Evolutionary conservation across 2,888 invertebrate genomes (phyloP), one percentile per base, ranked within the genome.

Genomic region (Cephus spinipes): DNA sequence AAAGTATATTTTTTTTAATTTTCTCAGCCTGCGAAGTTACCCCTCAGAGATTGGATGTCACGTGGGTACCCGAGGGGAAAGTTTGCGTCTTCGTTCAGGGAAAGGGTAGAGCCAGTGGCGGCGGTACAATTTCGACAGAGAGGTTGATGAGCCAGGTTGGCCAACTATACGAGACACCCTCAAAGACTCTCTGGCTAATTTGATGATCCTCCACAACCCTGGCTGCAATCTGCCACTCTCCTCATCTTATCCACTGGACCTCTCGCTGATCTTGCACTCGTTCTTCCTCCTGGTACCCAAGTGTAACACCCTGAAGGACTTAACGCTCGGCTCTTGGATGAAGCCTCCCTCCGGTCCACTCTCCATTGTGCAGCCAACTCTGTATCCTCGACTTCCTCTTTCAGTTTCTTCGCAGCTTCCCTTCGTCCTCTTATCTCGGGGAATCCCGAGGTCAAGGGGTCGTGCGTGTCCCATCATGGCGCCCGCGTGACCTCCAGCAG

Each of bases 141-240:
- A 86, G 85, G 85, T 85, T 87, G 89, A 89, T 88, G 89, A 87
- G 88, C 79, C 83, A 71, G 86, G 89, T 86, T 87, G 86, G 86
- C 87, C 85, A 85, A 85, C 88, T 87, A 73, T 76, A 85, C 86
- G 85, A 89, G 86, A 85, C 85, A 87, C 86, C 87, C 89, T 91
- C 90, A 89, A 90, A 90, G 90, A 90, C 88, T 90, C 90, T 90
- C 87, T 85, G 86, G 88, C 90, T 91, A 91, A 91, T 91, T 91
- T 91, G 90, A 91, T 90, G 91, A 91, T 91, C 91, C 90, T 91
- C 90, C 88, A 90, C 87, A 89, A 89, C 86, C 84, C 81, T 83
- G 87, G 85, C 88, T 87, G 89, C 90, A 90, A 90, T 89, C 89
- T 89, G 89, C 89, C 88, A 87, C n/a, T n/a, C 74, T 30, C 3